Evolutionary conservation across 1,140 invertebrate genomes (phyloP).

Genomic region (Battus philenor): DNA sequence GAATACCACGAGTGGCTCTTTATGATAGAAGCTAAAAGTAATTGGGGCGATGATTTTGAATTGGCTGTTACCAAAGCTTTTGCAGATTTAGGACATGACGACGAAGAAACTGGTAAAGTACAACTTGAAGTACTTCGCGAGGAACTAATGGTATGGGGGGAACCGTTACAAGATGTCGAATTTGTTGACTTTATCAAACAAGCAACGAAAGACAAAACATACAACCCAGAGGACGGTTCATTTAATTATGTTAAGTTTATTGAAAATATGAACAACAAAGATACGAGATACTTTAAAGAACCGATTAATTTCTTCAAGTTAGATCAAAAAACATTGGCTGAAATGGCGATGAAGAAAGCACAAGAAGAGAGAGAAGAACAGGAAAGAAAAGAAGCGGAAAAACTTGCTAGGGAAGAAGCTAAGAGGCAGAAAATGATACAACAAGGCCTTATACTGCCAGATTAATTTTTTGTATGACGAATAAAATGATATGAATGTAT

Average conservation of each 20-base stretch:
- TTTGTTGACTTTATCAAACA: slow-evolving; percentile 52
- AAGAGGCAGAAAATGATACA: slow-evolving; percentile 57
- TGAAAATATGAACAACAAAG: slow-evolving; percentile 63
- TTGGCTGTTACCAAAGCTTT: slow-evolving; percentile 51
- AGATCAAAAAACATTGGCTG: slow-evolving; percentile 64
- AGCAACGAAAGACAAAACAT: slow-evolving; percentile 55
- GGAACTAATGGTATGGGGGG: slow-evolving; percentile 57
- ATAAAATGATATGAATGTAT: no score
- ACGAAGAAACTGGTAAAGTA: slow-evolving; percentile 42
- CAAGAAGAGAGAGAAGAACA: slow-evolving; percentile 52
- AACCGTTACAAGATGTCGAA: slow-evolving; percentile 54
- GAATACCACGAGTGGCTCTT: slow-evolving; percentile 56
- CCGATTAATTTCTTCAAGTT: slow-evolving; percentile 67
- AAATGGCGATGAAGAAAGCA: slow-evolving; percentile 60
- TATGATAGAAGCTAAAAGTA: slow-evolving; percentile 67
- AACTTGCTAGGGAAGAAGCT: slow-evolving; percentile 48
- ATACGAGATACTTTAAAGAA: slow-evolving; percentile 47
- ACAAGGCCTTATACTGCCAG: slow-evolving; percentile 48
- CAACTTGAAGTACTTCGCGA: slow-evolving; percentile 45
- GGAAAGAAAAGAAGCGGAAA: slow-evolving; percentile 51
- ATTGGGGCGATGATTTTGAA: slow-evolving; percentile 60
- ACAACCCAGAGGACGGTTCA: slow-evolving; percentile 38
- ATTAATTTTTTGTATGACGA: no score
- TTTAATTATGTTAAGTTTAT: slow-evolving; percentile 59
- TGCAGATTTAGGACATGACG: slow-evolving; percentile 51